Evolutionary conservation across 2,888 invertebrate species (phyloP), one percentile per base, ranked within the genome.

Genomic region (Nymphalis c-album): DNA sequence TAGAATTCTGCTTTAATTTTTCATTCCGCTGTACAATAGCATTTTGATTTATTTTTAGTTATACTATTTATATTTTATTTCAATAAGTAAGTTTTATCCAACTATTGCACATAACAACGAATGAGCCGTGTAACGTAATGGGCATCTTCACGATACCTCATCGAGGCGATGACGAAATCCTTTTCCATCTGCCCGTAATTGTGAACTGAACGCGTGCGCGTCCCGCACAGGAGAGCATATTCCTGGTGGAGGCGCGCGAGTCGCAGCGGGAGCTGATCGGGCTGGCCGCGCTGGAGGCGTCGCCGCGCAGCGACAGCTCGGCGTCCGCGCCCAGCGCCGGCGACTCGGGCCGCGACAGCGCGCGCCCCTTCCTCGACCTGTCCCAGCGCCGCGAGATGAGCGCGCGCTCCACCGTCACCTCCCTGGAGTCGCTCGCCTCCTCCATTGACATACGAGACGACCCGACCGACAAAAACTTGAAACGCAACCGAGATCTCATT

Each of bases 241-340:
- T 97, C 85, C 87, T 96, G 80, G 88, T 96, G 75, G 96, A 96
- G 86, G 96, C 96, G 35, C 94, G 96, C 74, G 96, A 95, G 80
- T 95, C 94, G 69, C 95, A 96, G 79, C 94, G 94, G 71, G 94
- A 94, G 22, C 77, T 95, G 51, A 93, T 95, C 80, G 82, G 80
- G 60, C 77, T 80, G 68, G 83, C 88, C 6, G 85, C 85, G 18
- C 69, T 83, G 45, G 86, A 87, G 13, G 82, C 80, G 31, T 66
- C 73, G 31, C 73, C 77, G 16, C 64, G 71, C 58, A 73, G 77
- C 46, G 78, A 73, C 46, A 76, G 77, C 68, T 68, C 78, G 1
- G 71, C 76, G n/a, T 71, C 76, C 26, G 69, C 77, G 1, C 55
- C 74, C 18, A 72, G 72, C 18, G 66, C 67, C 17, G 67, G 71